A percentile compares a stretch with the other conserved stretches of the same genome.
Evolutionary conservation across 1,140 invertebrate genomes (phyloP).

Genomic region (Eupristina koningsbergeri): DNA sequence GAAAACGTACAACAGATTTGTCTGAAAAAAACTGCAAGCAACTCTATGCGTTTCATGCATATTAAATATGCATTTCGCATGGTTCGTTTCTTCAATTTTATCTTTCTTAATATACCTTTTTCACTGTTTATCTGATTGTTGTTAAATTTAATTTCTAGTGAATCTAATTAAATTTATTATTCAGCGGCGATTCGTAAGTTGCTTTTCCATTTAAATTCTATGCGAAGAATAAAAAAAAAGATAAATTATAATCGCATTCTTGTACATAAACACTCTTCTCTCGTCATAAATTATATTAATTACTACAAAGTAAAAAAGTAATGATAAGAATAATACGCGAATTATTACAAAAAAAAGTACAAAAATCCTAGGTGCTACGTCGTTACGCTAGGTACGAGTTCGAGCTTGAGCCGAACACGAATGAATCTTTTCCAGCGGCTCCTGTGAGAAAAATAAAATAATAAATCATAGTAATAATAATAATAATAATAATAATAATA

Average conservation of each 20-base stretch:
- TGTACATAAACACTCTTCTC: slow-evolving; percentile 56
- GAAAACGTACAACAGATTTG: background rate
- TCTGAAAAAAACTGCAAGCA: background rate
- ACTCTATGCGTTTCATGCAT: background rate
- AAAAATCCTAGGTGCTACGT: slow-evolving; percentile 74
- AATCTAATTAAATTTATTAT: slow-evolving; percentile 42
- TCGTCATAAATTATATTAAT: slow-evolving; percentile 63
- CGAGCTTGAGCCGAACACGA: slow-evolving; percentile 57
- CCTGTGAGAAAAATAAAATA: slow-evolving; percentile 45
- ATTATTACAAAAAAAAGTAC: slow-evolving; percentile 72
- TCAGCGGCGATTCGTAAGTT: slow-evolving; percentile 55
- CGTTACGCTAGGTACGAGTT: slow-evolving; percentile 69
- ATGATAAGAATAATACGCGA: slow-evolving; percentile 67
- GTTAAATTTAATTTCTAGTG: slow-evolving; percentile 54
- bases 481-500: slow-evolving; percentile 36
- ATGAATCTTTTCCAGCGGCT: slow-evolving; percentile 61
- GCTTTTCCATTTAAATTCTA: slow-evolving; percentile 61
- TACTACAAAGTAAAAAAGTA: slow-evolving; percentile 38
- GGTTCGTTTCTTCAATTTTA: slow-evolving; percentile 17
- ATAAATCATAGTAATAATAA: slow-evolving; percentile 29
- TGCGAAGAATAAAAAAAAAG: slow-evolving; percentile 7
- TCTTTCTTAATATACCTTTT: slow-evolving; percentile 1
- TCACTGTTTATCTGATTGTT: slow-evolving; percentile 40
- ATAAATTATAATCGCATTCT: slow-evolving; percentile 65
- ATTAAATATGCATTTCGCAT: slow-evolving; percentile 16